Evolutionary conservation across 1,140 invertebrate genomes (phyloP).

Genomic region (Aphis craccivora): DNA sequence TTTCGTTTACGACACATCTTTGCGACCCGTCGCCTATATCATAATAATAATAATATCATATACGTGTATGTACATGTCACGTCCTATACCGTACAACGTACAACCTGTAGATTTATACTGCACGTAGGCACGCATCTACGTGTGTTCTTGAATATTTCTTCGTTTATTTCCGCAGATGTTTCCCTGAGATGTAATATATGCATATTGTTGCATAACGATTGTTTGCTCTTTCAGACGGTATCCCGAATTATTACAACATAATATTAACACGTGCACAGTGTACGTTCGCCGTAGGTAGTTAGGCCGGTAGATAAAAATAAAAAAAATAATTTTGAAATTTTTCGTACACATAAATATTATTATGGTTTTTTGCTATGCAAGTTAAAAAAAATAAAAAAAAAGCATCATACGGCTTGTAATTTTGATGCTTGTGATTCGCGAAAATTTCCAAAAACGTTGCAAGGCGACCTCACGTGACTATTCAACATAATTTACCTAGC

Average conservation of each 20-base stretch:
- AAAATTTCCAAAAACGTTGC: not conserved
- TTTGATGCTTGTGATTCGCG: not conserved
- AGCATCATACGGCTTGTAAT: not conserved
- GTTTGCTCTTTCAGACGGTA: not conserved
- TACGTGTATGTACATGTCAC: not conserved
- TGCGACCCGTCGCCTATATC: not conserved
- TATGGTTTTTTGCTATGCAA: not conserved
- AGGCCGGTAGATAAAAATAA: not conserved
- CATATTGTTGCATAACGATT: not conserved
- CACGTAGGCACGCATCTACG: not conserved
- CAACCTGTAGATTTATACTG: constrained; percentile 13
- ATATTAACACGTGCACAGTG: not conserved
- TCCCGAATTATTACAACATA: not conserved
- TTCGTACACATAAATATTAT: not conserved
- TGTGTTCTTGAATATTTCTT: not conserved
- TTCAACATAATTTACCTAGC: not conserved
- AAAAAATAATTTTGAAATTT: not conserved
- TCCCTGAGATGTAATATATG: not conserved
- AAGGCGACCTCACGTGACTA: not conserved
- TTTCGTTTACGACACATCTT: not conserved
- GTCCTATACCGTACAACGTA: not conserved
- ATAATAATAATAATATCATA: not conserved
- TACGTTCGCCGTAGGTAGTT: not conserved
- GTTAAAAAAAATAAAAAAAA: not conserved
- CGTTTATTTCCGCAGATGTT: not conserved